Conservation (phyloP, 2,797 vertebrate species). For the Buphagus erythrorhynchus region DNA sequence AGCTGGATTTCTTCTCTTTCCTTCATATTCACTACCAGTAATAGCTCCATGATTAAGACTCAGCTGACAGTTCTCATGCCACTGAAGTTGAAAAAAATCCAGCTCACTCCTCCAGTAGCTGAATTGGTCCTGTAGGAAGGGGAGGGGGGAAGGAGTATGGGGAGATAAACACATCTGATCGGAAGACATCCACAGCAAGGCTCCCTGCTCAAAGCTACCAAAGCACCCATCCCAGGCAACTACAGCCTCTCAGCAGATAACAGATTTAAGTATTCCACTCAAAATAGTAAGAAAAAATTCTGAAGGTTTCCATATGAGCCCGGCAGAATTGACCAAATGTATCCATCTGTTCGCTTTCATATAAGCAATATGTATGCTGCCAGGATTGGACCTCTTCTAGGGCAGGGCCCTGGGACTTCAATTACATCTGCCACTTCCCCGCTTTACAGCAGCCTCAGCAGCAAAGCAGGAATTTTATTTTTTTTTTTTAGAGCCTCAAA, state of each 20-base stretch:
- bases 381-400: slow-evolving; percentile 56
- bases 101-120: slow-evolving; percentile 40
- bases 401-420: slow-evolving; percentile 66
- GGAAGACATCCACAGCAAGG: neutral
- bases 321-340: slow-evolving; percentile 60
- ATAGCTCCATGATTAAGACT: slow-evolving; percentile 53
- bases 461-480: slow-evolving; percentile 2
- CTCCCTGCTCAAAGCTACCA: neutral
- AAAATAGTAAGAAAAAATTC: slow-evolving; percentile 52
- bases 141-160: neutral
- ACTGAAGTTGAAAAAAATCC: slow-evolving; percentile 12
- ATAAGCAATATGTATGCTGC: slow-evolving; percentile 58
- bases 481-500: slow-evolving; percentile 57
- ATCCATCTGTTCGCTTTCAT: slow-evolving; percentile 64
- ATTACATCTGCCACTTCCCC: slow-evolving; percentile 64
- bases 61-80: slow-evolving; percentile 23
- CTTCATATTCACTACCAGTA: slow-evolving; percentile 22
- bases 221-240: neutral
- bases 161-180: neutral
- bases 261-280: slow-evolving; percentile 59
- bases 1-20: slow-evolving; percentile 9
- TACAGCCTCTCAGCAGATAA: slow-evolving; percentile 4
- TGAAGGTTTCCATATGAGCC: slow-evolving; percentile 62
- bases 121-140: neutral
- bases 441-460: slow-evolving; percentile 57